These are phyloP conservation scores for Drosophila oshimai DNA, from an alignment of 1,140 invertebrate genomes.

Conservation along the genomic window DNA sequence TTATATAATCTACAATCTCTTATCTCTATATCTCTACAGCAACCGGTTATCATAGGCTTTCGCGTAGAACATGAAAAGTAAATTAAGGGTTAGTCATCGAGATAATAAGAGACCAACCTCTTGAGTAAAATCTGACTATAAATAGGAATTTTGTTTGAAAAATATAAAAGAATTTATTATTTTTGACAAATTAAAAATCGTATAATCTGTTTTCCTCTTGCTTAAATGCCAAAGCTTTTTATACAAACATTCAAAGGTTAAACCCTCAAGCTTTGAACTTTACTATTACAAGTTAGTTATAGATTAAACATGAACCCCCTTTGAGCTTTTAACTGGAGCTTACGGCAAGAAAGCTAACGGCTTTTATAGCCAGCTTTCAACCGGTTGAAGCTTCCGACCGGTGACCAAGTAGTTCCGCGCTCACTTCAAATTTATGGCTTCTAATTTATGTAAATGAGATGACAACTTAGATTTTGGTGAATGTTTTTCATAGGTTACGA, in stretches of 20 bases:
- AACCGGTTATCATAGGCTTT: constrained; percentile 2
- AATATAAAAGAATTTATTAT: no score
- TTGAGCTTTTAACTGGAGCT: neutral
- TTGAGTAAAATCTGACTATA: neutral
- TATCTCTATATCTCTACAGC: neutral
- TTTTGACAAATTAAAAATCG: no score
- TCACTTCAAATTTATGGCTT: constrained; percentile 68
- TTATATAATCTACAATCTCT: constrained; percentile 4
- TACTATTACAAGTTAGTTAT: neutral
- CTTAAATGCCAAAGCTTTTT: no score
- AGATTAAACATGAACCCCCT: neutral
- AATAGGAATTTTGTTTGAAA: no score
- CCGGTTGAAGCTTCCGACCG: neutral
- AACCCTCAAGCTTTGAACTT: neutral
- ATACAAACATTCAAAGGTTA: no score
- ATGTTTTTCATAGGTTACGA: constrained; percentile 55
- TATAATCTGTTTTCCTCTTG: no score
- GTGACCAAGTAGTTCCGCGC: constrained; percentile 49
- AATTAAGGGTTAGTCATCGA: neutral
- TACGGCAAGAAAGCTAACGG: neutral
- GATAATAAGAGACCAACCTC: neutral
- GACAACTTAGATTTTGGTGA: constrained; percentile 68
- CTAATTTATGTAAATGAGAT: constrained; percentile 77
- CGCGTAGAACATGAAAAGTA: neutral
- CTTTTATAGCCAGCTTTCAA: neutral